Percentiles rank a stretch among this genome's conserved stretches.
Evolutionary conservation across 2,888 invertebrate genomes (phyloP).

Genomic region (Muscina levida): DNA sequence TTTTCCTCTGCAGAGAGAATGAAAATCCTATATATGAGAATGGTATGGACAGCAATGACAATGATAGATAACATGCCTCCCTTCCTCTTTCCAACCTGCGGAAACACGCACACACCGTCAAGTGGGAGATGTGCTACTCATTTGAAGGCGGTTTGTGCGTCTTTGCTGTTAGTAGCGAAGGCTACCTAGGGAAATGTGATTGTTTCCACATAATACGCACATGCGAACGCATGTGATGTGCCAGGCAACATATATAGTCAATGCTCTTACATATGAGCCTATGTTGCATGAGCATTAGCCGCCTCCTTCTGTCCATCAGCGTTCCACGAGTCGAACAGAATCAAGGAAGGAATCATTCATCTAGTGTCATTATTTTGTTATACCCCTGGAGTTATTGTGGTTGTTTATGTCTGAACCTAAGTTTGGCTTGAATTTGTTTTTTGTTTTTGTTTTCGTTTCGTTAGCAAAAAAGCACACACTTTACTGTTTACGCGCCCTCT

Average conservation of each 20-base stretch:
- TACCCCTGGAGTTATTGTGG: not conserved
- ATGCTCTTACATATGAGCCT: conserved; percentile 60
- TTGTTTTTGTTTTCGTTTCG: conserved; percentile 1
- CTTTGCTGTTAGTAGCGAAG: not conserved
- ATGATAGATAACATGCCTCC: conserved; percentile 9
- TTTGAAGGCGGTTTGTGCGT: not conserved
- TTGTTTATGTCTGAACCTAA: not conserved
- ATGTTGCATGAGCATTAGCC: conserved; percentile 42
- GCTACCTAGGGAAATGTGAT: not conserved
- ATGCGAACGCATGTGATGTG: not conserved
- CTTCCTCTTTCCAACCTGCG: not conserved
- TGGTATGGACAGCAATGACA: conserved; percentile 5
- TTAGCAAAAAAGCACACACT: conserved; percentile 36
- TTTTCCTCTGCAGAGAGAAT: not conserved
- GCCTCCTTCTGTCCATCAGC: not conserved
- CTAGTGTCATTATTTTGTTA: conserved; percentile 15
- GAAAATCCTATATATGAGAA: conserved; percentile 1
- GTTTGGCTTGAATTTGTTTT: not conserved
- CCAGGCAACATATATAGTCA: conserved; percentile 44
- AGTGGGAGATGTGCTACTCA: not conserved
- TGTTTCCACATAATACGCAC: not conserved
- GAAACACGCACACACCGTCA: not conserved
- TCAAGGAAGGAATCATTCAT: conserved; percentile 5
- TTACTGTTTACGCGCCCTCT: conserved; percentile 2
- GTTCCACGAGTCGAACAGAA: not conserved